Evolutionary conservation across 2,113 vertebrate genomes (phyloP), one percentile per base, ranked within the genome.

Genomic region (Brachypteracias leptosomus): DNA sequence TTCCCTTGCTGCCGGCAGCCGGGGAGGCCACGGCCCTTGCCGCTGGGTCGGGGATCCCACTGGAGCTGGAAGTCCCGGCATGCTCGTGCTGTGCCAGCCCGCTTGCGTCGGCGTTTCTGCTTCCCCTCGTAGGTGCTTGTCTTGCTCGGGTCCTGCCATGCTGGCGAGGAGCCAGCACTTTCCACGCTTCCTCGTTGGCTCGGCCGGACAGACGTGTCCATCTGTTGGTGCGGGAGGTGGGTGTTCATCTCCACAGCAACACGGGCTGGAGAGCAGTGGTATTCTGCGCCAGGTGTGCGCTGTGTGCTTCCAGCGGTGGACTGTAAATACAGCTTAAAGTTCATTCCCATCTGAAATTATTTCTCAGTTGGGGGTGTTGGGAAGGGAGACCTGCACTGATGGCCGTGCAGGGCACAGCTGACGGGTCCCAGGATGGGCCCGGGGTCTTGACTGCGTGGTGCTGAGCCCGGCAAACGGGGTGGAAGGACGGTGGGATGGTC

Each of bases 211-310:
- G 82, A 33, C 16, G 1, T 31, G 88, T 95, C 74, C 36, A 19
- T 85, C 72, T 94, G 95, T 91, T 33, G 21, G 70, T 71, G 91
- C 20, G 24, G 86, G 83, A 90, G 87, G 62, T 63, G 80, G 80
- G 85, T 44, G 86, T 62, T 68, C 21, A 29, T 90, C 38, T 16
- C 29, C 68, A n/a, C 91, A 91, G 96, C 89, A 89, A 54, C 70
- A 29, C 66, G 3, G 58, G 51, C 42, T 5, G 75, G 72, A 72
- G 87, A 66, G 79, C 49, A 3, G 66, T 15, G 88, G 86, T 22
- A 22, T 78, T 70, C 62, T 5, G 44, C 19, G 19, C 59, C 76
- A 67, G 63, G 84, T 54, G 70, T 29, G 86, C 1, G 0, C 16
- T 17, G 26, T 16, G 11, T 33, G 70, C 28, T 76, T 85, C 91